Base-by-base conservation (phyloP, 2,113 vertebrate species). In the Chinchilla lanigera region DNA sequence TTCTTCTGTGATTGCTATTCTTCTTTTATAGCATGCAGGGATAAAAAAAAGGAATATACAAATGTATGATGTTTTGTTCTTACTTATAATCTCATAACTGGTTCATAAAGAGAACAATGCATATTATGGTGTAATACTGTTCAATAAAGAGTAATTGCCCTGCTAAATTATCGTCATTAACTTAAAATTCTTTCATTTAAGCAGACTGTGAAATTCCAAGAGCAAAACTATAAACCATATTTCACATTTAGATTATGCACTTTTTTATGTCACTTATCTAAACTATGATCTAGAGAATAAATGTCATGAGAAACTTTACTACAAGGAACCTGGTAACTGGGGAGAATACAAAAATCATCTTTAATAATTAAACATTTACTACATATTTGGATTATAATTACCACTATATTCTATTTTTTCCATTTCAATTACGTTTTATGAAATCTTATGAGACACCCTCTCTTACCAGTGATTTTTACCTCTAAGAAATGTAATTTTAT, bases 1-100 rank as follows among this genome's bases (percentile, higher is more conserved):
- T 98, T 98, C 98, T 98, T 98, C 98, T 98, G 97, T 97, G 73
- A 97, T 97, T 98, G 93, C 22, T 77, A 84, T 98, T 98, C 98
- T 98, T 98, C 97, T 88, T 98, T 99, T 98, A 98, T 97, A 98
- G 95, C 86, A 75, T 93, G 81, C 67, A 9, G 33, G 69, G 65
- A 14, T 0, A 6, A 80, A 97, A 97, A 50, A 90, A 93, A 24
- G 6, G 80, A 41, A 94, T 78, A 28, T 10, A 80, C 33, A 85
- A 97, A 2, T 0, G 11, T 30, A 73, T 87, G 47, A 19, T 47
- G 60, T 93, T 95, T 97, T 93, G n/a, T 89, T 95, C 35, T 92
- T 81, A 90, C 44, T 98, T 96, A 95, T 89, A 97, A 97, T 96
- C 82, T 81, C 89, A 58, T 88, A 98, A 96, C 92, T 98, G 92